These are phyloP conservation scores for Lycodopsis pacificus DNA, from an alignment of 2,797 vertebrate genomes.

Conservation along the genomic window DNA sequence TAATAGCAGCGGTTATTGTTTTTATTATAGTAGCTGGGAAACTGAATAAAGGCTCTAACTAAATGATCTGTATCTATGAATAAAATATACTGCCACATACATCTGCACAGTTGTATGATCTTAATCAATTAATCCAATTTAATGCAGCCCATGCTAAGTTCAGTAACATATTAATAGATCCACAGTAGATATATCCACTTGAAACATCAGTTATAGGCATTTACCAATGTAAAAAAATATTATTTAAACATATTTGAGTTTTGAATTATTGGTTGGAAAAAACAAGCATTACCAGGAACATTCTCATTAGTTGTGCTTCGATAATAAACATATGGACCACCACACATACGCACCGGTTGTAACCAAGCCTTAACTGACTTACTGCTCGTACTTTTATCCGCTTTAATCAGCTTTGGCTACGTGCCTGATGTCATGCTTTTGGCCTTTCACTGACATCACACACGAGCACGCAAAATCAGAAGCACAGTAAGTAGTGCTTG, in stretches of 20 bases:
- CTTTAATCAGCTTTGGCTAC: conserved; percentile 61
- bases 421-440: conserved; percentile 61
- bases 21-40: background rate
- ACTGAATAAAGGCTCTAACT: background rate
- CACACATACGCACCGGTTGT: conserved; percentile 8
- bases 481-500: conserved; percentile 35
- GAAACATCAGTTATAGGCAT: background rate
- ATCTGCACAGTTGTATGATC: background rate
- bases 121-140: background rate
- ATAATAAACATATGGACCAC: conserved; percentile 10
- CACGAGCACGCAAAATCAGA: conserved; percentile 44
- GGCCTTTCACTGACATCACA: conserved; percentile 47
- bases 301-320: background rate
- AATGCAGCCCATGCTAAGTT: background rate
- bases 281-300: background rate
- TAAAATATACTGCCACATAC: background rate
- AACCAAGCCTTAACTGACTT: conserved; percentile 43
- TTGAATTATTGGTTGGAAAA: background rate
- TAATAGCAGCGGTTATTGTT: background rate
- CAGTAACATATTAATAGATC: background rate
- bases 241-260: background rate
- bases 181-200: background rate
- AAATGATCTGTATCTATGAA: background rate
- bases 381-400: conserved; percentile 39
- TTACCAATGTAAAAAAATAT: background rate